A percentile compares a stretch with the other conserved stretches of the same genome.
Evolutionary conservation across 1,140 invertebrate species (phyloP).

Genomic region (Diuraphis noxia): DNA sequence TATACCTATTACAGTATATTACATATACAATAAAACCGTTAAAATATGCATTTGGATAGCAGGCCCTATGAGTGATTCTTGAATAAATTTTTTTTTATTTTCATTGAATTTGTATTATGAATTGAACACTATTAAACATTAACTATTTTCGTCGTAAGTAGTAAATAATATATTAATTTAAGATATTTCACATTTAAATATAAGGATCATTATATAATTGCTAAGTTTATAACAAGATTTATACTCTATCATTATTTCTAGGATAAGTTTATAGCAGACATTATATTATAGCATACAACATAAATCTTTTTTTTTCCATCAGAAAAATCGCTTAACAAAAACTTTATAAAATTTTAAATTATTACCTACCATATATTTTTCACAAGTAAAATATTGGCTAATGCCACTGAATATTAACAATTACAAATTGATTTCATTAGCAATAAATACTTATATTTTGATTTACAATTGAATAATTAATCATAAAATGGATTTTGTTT

Average conservation of each 20-base stretch:
- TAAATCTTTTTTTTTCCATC: neutral
- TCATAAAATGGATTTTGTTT: neutral
- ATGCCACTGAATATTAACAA: neutral
- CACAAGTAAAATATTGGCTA: neutral
- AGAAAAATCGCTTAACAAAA: neutral
- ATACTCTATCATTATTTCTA: neutral
- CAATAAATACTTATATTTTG: neutral
- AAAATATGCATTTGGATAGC: neutral
- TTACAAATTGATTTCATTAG: neutral
- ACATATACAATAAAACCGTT: neutral
- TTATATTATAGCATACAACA: neutral
- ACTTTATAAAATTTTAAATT: neutral
- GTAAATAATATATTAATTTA: neutral
- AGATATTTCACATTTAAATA: neutral
- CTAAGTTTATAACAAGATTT: neutral
- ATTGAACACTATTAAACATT: neutral
- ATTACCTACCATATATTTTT: neutral
- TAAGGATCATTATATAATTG: neutral
- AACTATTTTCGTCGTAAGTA: neutral
- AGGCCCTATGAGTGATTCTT: neutral
- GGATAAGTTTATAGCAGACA: neutral
- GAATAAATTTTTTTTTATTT: neutral
- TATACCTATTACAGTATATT: neutral
- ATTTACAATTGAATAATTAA: neutral
- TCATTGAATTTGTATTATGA: neutral